Base-by-base conservation (phyloP, 2,113 vertebrate species). In the Corvus moneduloides region DNA sequence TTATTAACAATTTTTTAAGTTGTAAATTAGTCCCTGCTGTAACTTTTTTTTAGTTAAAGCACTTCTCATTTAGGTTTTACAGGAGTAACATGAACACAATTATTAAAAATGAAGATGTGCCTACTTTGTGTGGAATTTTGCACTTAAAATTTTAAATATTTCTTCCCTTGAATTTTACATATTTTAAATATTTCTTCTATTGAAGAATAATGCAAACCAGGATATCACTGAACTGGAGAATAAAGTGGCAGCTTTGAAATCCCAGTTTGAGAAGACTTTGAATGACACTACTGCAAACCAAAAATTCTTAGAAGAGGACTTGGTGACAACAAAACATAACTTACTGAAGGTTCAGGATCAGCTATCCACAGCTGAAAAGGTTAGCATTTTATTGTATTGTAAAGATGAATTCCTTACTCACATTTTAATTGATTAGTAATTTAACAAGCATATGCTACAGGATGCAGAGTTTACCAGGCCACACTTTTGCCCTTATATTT, bases 321-420 rank as follows among this genome's bases (percentile, higher is more conserved):
- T 99, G 52, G 97, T 98, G 32, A 97, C 98, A 11, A 98, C 99
- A 81, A 99, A 99, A 89, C 99, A 99, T 11, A 98, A 99, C 44
- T 98, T 99, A 16, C 98, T 99, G 58, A 98, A 98, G 89, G 98
- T 99, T 76, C 99, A 99, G 96, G 99, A 99, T 87, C 99, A 99
- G 95, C 98, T 99, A 28, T 87, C 97, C 55, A 61, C 99, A 97
- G 98, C 99, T 73, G 99, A 99, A 94, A 99, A 99, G 99, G 99
- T 99, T 92, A 54, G 85, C 35, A 27, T 84, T 76, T 72, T 33
- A 6, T 71, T 76, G 30, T 39, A 48, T 27, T 26, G 17, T 66
- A 49, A 55, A 84, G 35, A 18, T 46, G 4, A 30, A 27, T 32
- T 69, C 32, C 27, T 48, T 56, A 33, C 24, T 68, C 30, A 2